Conservation (phyloP, 1,140 invertebrate genomes). For the Aphaenogaster rudis region DNA sequence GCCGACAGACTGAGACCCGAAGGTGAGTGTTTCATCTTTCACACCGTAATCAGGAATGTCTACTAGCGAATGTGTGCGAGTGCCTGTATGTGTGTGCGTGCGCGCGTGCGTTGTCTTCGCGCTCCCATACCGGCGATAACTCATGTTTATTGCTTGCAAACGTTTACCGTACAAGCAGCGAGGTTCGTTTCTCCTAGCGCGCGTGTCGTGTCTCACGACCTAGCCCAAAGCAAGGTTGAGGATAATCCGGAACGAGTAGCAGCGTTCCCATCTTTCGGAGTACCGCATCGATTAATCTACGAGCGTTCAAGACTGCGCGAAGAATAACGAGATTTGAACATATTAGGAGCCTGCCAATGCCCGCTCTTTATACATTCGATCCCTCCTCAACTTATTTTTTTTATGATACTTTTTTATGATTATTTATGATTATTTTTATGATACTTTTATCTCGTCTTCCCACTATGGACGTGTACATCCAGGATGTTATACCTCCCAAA, state of each 20-base stretch:
- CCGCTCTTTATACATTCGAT: background rate
- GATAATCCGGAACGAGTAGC: slow-evolving; percentile 42
- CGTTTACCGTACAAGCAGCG: slow-evolving; percentile 61
- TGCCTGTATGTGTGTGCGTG: background rate
- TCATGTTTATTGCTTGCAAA: slow-evolving; percentile 72
- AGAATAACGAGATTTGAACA: background rate
- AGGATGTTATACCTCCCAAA: no score
- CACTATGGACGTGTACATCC: no score
- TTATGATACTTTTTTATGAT: background rate
- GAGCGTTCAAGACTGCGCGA: background rate
- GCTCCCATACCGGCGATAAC: slow-evolving; percentile 63
- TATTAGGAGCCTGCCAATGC: background rate
- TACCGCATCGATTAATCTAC: background rate
- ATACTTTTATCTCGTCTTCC: background rate
- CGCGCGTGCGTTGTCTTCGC: slow-evolving; percentile 26
- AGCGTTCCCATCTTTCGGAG: slow-evolving; percentile 10
- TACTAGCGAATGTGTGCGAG: background rate
- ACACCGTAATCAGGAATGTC: slow-evolving; percentile 7
- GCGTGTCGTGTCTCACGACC: slow-evolving; percentile 63
- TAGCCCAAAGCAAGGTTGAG: slow-evolving; percentile 59
- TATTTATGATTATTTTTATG: no score
- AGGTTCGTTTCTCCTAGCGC: slow-evolving; percentile 53
- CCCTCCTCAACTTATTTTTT: background rate
- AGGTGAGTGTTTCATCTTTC: slow-evolving; percentile 86
- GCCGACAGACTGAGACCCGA: slow-evolving; percentile 91